Evolutionary conservation across 2,113 vertebrate species (phyloP).

Genomic region (Protomyctophum bolini): DNA sequence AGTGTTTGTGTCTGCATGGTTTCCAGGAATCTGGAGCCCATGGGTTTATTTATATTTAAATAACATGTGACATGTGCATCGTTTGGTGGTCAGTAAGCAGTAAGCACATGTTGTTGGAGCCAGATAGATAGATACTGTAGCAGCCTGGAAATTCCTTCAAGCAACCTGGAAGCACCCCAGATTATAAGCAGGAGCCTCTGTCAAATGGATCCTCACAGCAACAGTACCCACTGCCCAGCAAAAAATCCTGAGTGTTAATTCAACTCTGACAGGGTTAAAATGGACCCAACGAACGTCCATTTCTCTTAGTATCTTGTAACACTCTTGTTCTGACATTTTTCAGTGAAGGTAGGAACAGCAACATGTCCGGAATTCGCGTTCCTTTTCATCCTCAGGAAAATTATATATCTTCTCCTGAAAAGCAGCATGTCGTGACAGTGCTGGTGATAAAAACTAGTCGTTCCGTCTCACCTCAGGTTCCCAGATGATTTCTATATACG

Average conservation of each 20-base stretch:
- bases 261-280: too few relatives aligned
- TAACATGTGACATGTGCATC: slow-evolving; percentile 41
- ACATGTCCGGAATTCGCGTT: slow-evolving; percentile 56
- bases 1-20: slow-evolving; percentile 41
- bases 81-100: slow-evolving; percentile 23
- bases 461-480: neutral
- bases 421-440: slow-evolving; percentile 54
- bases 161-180: slow-evolving; percentile 41
- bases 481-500: slow-evolving; percentile 1
- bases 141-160: slow-evolving; percentile 41
- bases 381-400: slow-evolving; percentile 60
- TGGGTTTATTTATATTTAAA: slow-evolving; percentile 28
- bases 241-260: too few relatives aligned
- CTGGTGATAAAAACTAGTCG: slow-evolving; percentile 45
- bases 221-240: slow-evolving; percentile 17
- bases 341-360: slow-evolving; percentile 23
- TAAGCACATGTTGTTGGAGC: neutral
- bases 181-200: slow-evolving; percentile 36
- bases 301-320: too few relatives aligned
- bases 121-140: too few relatives aligned
- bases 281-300: too few relatives aligned
- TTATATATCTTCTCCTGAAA: slow-evolving; percentile 50
- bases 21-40: slow-evolving; percentile 44
- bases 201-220: slow-evolving; percentile 29
- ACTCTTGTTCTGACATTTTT: too few relatives aligned